phyloP scores from a whole-genome alignment of 2,797 vertebrate species.

The Sebastes oblongus region DNA sequence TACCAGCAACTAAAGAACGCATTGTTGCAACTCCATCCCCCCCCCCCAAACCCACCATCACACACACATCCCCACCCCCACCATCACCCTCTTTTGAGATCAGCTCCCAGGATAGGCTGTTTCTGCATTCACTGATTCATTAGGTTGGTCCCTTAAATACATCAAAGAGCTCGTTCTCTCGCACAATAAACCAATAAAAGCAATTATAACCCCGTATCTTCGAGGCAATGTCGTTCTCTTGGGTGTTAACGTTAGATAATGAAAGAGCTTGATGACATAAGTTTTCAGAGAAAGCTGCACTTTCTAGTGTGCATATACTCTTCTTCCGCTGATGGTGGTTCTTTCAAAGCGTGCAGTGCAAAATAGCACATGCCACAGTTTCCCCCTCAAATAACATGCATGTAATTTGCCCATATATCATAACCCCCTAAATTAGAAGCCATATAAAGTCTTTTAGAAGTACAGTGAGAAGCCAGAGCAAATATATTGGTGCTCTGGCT shows the following conservation, averaged over 20 bases:
- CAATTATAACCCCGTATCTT: constrained; percentile 78
- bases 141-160: constrained; percentile 83
- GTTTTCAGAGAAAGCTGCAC: constrained; percentile 74
- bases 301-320: constrained; percentile 52
- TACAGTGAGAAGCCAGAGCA: constrained; percentile 15
- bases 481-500: constrained; percentile 36
- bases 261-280: constrained; percentile 79
- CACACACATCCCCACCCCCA: constrained; percentile 43
- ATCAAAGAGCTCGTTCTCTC: constrained; percentile 79
- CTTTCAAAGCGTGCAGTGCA: background rate
- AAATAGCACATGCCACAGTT: constrained; percentile 39
- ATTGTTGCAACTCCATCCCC: constrained; percentile 62
- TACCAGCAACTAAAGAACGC: constrained; percentile 72
- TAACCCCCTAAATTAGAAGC: constrained; percentile 53
- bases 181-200: constrained; percentile 82
- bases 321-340: constrained; percentile 7
- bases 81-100: constrained; percentile 60
- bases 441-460: constrained; percentile 38
- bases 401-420: constrained; percentile 49
- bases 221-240: constrained; percentile 64
- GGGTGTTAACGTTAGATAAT: constrained; percentile 79
- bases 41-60: background rate
- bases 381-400: constrained; percentile 25
- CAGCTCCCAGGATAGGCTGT: constrained; percentile 71
- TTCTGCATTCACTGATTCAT: constrained; percentile 80